phyloP scores from a whole-genome alignment of 2,888 invertebrate species.

The Pegoplata infirma region DNA sequence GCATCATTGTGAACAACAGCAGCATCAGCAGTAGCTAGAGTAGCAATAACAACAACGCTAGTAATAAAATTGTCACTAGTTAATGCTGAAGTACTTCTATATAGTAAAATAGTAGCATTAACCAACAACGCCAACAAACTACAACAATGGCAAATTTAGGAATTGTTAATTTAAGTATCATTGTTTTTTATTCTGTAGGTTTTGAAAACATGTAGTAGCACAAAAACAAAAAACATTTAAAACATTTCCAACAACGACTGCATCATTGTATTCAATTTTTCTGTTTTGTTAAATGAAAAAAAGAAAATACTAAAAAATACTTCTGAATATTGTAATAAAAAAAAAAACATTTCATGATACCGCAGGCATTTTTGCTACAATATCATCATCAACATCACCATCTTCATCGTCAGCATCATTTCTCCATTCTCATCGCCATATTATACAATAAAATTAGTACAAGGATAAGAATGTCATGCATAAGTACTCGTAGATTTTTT shows the following conservation, averaged over 20 bases:
- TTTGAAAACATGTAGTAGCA: constrained; percentile 3
- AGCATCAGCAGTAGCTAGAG: not conserved
- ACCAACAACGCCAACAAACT: not conserved
- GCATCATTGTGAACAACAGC: not conserved
- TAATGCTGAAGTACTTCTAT: not conserved
- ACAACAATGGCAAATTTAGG: not conserved
- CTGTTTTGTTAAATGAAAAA: constrained; percentile 1
- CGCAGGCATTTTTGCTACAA: constrained; percentile 48
- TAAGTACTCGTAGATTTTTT: constrained; percentile 42
- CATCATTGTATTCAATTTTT: constrained; percentile 49
- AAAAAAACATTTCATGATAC: constrained; percentile 43
- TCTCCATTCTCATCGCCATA: too few relatives aligned
- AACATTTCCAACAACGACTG: constrained; percentile 45
- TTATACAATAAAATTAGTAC: constrained; percentile 56
- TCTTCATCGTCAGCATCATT: too few relatives aligned
- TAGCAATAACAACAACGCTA: not conserved
- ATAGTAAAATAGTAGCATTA: too few relatives aligned
- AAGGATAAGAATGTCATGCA: constrained; percentile 53
- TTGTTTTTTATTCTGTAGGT: constrained; percentile 20
- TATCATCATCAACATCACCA: not conserved
- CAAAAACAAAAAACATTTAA: constrained; percentile 27
- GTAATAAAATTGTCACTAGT: not conserved
- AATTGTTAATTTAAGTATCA: constrained; percentile 18
- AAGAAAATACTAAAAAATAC: not conserved
- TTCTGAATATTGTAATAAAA: not conserved